These are phyloP conservation scores for Ischnus inquisitorius DNA, from an alignment of 2,888 invertebrate genomes.

Conservation along the genomic window DNA sequence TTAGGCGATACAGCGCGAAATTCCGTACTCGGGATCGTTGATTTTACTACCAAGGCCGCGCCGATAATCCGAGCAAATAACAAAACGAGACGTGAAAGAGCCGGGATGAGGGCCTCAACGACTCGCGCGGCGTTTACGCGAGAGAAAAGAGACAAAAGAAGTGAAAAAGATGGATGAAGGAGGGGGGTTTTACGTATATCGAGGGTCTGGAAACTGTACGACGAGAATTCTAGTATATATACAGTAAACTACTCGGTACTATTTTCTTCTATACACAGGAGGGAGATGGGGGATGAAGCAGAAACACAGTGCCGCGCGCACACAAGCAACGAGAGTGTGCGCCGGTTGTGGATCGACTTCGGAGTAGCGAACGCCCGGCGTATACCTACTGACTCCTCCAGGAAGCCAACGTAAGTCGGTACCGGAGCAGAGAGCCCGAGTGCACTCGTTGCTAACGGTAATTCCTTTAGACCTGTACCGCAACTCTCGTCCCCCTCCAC, in stretches of 20 bases:
- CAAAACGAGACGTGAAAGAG: slow-evolving; percentile 5
- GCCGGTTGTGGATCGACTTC: slow-evolving; percentile 34
- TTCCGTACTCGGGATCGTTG: background rate
- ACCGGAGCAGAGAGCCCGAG: slow-evolving; percentile 76
- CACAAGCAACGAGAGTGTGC: slow-evolving; percentile 14
- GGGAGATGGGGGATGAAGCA: slow-evolving; percentile 24
- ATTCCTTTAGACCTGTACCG: slow-evolving; percentile 84
- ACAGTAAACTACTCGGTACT: slow-evolving; percentile 33
- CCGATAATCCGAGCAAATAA: background rate
- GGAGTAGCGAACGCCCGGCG: slow-evolving; percentile 31
- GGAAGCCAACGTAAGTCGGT: slow-evolving; percentile 70
- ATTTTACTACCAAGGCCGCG: background rate
- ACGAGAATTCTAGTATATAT: slow-evolving; percentile 2
- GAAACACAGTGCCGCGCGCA: slow-evolving; percentile 33
- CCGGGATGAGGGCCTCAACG: background rate
- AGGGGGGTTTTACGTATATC: background rate
- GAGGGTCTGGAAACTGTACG: slow-evolving; percentile 14
- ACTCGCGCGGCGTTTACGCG: background rate
- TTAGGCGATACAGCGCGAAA: too few relatives aligned
- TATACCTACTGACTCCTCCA: slow-evolving; percentile 53
- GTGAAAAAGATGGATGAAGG: background rate
- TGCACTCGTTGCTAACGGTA: slow-evolving; percentile 84
- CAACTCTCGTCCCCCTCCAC: slow-evolving; percentile 76
- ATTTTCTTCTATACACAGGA: slow-evolving; percentile 33
- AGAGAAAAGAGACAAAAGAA: background rate